These are phyloP conservation scores for Siderastrea radians DNA, from an alignment of 92 coral and sea anemone genomes.

Conservation along the genomic window DNA sequence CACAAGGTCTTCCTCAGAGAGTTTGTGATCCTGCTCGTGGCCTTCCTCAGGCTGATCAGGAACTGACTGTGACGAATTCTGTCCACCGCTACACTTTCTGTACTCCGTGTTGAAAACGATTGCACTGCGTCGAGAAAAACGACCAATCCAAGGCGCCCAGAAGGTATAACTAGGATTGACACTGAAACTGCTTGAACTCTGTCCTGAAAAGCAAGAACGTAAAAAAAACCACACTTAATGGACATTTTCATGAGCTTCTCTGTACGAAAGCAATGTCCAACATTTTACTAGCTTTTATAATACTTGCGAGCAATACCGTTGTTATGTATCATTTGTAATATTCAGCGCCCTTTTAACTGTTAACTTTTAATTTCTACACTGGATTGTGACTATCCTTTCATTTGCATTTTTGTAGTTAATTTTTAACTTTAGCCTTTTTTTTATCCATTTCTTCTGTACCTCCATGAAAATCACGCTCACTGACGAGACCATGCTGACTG, in stretches of 20 bases:
- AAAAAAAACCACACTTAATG: background rate
- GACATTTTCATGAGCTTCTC: background rate
- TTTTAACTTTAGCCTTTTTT: no score
- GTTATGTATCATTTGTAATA: no score
- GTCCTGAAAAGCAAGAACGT: background rate
- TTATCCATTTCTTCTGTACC: no score
- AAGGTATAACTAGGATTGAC: conserved; percentile 36
- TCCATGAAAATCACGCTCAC: no score
- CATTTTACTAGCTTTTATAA: no score
- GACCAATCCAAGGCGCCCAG: conserved; percentile 59
- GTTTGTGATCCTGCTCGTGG: background rate
- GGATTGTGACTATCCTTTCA: no score
- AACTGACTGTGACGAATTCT: no score
- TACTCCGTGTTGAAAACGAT: conserved; percentile 33
- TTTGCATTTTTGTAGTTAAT: no score
- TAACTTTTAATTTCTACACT: no score
- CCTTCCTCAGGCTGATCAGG: background rate
- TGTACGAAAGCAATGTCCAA: background rate
- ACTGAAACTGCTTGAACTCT: background rate
- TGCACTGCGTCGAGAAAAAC: background rate
- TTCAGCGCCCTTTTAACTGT: no score
- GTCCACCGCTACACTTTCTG: conserved; percentile 21
- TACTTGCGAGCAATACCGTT: no score
- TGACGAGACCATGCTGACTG: no score
- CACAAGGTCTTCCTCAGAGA: conserved; percentile 55